These are phyloP conservation scores for Sylvietta virens DNA, from an alignment of 2,113 vertebrate genomes.

Conservation along the genomic window DNA sequence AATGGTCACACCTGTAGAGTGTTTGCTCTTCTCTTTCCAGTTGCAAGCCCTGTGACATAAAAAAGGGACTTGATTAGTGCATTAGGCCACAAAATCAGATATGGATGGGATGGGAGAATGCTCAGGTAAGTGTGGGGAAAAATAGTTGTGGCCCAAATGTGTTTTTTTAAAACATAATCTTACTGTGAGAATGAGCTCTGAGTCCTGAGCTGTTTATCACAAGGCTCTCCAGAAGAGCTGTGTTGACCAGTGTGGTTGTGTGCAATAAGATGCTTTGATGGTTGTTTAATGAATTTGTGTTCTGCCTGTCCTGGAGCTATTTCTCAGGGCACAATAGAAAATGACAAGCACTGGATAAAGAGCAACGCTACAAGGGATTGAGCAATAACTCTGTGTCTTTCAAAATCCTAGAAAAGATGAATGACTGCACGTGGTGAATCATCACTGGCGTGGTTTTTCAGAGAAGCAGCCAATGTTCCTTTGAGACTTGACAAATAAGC, in stretches of 20 bases:
- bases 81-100: not conserved
- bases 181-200: not conserved
- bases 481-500: constrained; percentile 17
- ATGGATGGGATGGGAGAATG: not conserved
- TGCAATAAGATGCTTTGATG: not conserved
- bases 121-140: not conserved
- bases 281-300: not conserved
- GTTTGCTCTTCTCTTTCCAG: not conserved
- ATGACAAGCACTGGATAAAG: not conserved
- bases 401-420: constrained; percentile 28
- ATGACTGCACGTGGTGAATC: constrained; percentile 25
- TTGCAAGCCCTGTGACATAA: not conserved
- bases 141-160: not conserved
- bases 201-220: fast-evolving
- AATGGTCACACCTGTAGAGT: fast-evolving
- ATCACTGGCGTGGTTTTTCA: not conserved
- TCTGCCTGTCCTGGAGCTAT: not conserved
- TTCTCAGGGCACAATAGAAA: not conserved
- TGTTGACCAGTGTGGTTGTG: not conserved
- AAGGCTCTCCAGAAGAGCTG: not conserved
- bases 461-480: not conserved
- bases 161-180: not conserved
- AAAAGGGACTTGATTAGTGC: not conserved
- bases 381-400: not conserved
- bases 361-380: not conserved